These are phyloP conservation scores for Caenorhabditis sp. DNA, from an alignment of 2,888 invertebrate genomes.

Conservation along the genomic window DNA sequence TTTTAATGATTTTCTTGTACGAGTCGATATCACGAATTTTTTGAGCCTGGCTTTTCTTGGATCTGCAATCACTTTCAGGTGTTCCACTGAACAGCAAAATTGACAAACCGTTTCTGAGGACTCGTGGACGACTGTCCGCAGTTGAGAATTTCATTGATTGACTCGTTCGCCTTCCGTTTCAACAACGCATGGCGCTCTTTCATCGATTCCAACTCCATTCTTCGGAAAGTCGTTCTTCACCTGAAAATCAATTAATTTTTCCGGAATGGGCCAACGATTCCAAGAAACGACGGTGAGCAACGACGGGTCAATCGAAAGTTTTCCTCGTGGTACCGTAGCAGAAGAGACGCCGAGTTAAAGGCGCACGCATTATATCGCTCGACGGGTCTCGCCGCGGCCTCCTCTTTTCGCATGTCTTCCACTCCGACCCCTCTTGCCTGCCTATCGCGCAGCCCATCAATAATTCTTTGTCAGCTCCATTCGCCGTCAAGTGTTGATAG, in stretches of 20 bases:
- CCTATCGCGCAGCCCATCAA: conserved; percentile 61
- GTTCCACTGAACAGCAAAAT: background rate
- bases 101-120: conserved; percentile 37
- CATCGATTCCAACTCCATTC: conserved; percentile 46
- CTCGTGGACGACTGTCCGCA: conserved; percentile 20
- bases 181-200: conserved; percentile 32
- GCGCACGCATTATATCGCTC: conserved; percentile 46
- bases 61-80: conserved; percentile 1
- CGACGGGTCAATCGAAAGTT: conserved; percentile 4
- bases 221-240: conserved; percentile 1
- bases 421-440: conserved; percentile 18
- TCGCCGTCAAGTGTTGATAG: conserved; percentile 1
- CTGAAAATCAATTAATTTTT: conserved; percentile 17
- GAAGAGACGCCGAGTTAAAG: conserved; percentile 39
- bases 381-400: conserved; percentile 49
- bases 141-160: conserved; percentile 35
- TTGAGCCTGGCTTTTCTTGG: conserved; percentile 24
- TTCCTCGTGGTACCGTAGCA: conserved; percentile 51
- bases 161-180: conserved; percentile 51
- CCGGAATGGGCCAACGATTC: conserved; percentile 1
- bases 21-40: conserved; percentile 41
- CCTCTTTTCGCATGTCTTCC: conserved; percentile 33
- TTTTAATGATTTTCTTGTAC: conserved; percentile 48
- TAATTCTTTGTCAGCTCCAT: conserved; percentile 53
- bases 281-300: background rate